phyloP scores from a whole-genome alignment of 53 echinoderm and acorn worm species.

The Echinometra lucunter region DNA sequence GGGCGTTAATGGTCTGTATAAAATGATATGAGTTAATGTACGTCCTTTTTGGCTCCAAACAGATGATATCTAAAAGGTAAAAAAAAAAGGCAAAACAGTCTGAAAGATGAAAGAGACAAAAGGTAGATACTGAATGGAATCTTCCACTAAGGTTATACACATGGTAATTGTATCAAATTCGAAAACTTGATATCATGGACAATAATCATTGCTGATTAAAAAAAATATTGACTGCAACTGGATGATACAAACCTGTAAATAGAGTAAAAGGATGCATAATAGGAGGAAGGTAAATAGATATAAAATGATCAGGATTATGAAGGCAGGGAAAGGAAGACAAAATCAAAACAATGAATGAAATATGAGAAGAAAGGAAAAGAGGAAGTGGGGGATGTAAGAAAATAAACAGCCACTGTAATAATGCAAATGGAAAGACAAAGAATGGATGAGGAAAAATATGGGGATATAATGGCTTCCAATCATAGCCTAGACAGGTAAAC shows the following conservation, averaged over 20 bases:
- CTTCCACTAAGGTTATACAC: neutral
- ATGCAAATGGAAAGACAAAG: neutral
- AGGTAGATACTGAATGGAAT: neutral
- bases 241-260: no score
- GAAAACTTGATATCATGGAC: neutral
- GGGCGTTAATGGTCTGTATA: no score
- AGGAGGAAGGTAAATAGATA: neutral
- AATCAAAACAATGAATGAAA: conserved; percentile 28
- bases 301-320: neutral
- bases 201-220: neutral
- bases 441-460: neutral
- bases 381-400: conserved; percentile 24
- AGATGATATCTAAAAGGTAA: no score
- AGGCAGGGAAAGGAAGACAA: neutral
- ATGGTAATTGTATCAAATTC: neutral
- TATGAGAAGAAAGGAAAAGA: neutral
- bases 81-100: neutral
- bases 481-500: neutral
- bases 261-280: neutral
- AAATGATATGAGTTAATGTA: no score
- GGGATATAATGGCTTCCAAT: neutral
- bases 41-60: no score
- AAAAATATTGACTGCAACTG: neutral
- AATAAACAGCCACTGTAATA: neutral
- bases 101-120: neutral